Evolutionary conservation across 2,113 vertebrate genomes (phyloP).

Genomic region (Pomatostomus ruficeps): DNA sequence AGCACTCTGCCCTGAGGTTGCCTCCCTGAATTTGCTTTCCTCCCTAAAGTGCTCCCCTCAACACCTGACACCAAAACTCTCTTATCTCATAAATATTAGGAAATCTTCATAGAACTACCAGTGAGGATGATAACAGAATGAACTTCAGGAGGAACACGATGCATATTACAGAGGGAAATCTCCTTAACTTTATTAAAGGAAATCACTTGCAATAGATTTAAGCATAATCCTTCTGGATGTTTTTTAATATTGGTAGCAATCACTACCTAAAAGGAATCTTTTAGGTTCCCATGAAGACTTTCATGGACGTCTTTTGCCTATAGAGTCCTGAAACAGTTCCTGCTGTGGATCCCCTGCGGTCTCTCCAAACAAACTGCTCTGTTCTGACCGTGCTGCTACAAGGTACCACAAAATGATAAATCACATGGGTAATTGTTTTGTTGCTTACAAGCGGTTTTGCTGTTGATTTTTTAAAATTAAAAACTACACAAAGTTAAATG

Average conservation of each 20-base stretch:
- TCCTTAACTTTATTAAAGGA: constrained; percentile 37
- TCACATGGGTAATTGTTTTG: neutral
- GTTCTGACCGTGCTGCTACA: neutral
- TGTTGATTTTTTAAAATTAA: neutral
- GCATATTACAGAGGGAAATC: constrained; percentile 32
- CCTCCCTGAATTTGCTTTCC: neutral
- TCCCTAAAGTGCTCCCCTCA: neutral
- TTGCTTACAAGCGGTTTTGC: neutral
- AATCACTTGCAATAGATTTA: constrained; percentile 29
- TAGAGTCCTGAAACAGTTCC: neutral
- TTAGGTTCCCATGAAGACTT: neutral
- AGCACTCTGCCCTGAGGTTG: neutral
- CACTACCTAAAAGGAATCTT: neutral
- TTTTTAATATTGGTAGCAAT: neutral
- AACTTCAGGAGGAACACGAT: neutral
- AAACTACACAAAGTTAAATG: neutral
- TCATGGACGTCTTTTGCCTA: neutral
- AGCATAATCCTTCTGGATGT: neutral
- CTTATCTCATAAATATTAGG: neutral
- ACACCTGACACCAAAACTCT: neutral
- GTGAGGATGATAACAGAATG: neutral
- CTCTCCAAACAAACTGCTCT: neutral
- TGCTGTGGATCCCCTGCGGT: neutral
- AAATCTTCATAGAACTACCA: neutral
- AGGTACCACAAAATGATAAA: neutral